Evolutionary conservation across 92 coral and sea anemone species (phyloP), one percentile per base, ranked within the genome.

Genomic region (Parazoanthus darwini): DNA sequence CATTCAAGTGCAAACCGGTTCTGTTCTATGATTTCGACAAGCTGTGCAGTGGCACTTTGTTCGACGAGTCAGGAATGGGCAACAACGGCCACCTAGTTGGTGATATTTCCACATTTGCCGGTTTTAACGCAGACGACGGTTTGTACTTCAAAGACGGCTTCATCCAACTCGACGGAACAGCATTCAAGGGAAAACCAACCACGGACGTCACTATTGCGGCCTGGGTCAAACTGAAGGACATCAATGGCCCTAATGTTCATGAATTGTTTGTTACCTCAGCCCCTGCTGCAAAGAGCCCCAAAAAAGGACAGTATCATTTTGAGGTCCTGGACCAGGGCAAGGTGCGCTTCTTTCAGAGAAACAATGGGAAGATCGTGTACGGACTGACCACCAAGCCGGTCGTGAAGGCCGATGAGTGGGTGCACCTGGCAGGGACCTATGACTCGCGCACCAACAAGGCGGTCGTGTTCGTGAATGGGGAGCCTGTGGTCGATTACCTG

Each of bases 21-120:
- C 44, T 95, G 79, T 93, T 93, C 93, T 95, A 88, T 90, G 96
- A 92, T 73, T 95, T 95, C 56, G 96, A 93, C 90, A 95, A 95
- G 90, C 80, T 93, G 82, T 95, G 98, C 81, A 74, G 91, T 5
- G 96, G 96, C 8, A 93, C 94, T 33, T 86, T 95, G 33, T 95
- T 84, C 77, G 98, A 95, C 90, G 98, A 95, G 90, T 95, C 98
- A 38, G 98, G 98, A 56, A 73, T 86, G 91, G 98, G 98, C n/a
- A 95, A 95, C 89, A 95, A 95, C 89, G 98, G 98, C 23, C 48
- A 82, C 13, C 74, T 94, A 63, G 90, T 89, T 71, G 98, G 98
- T 71, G 89, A 87, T 44, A 89, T 93, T 33, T 48, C 89, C 23
- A 86, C 92, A 7, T 94, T 92, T 78, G 92, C 92, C 18, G 98